Evolutionary conservation across 2,797 vertebrate species (phyloP).

Genomic region (Argentina silus): DNA sequence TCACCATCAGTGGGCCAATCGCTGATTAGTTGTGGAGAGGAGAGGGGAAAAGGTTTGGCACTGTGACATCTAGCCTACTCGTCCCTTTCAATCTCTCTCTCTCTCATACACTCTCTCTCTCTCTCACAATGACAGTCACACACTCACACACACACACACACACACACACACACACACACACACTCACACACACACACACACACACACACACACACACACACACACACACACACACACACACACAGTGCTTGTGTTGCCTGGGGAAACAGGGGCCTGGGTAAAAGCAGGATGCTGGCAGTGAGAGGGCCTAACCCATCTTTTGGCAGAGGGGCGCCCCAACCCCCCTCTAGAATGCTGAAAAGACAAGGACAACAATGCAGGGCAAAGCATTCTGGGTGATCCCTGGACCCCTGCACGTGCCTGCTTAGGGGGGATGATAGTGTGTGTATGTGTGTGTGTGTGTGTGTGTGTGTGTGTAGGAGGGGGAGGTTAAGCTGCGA

Average conservation of each 20-base stretch:
- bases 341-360: conserved; percentile 68
- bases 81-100: conserved; percentile 68
- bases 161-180: conserved; percentile 17
- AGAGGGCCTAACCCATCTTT: conserved; percentile 78
- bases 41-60: conserved; percentile 75
- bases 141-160: conserved; percentile 40
- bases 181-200: background rate
- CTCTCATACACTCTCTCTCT: conserved; percentile 61
- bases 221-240: conserved; percentile 29
- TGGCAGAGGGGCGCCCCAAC: conserved; percentile 59
- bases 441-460: conserved; percentile 4
- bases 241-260: conserved; percentile 61
- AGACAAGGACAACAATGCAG: conserved; percentile 66
- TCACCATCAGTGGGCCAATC: conserved; percentile 72
- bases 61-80: conserved; percentile 60
- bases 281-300: conserved; percentile 80
- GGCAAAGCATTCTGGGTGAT: conserved; percentile 81
- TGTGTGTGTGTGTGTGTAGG: background rate
- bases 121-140: conserved; percentile 26
- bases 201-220: conserved; percentile 35
- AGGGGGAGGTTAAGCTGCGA: conserved; percentile 52
- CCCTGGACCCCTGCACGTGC: conserved; percentile 80
- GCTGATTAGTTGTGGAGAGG: conserved; percentile 73
- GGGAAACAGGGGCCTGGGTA: conserved; percentile 76
- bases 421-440: conserved; percentile 52